Percentiles rank a stretch among this genome's conserved stretches.
These are phyloP conservation scores for Colletes collaris DNA, from an alignment of 2,888 invertebrate genomes.

Conservation along the genomic window DNA sequence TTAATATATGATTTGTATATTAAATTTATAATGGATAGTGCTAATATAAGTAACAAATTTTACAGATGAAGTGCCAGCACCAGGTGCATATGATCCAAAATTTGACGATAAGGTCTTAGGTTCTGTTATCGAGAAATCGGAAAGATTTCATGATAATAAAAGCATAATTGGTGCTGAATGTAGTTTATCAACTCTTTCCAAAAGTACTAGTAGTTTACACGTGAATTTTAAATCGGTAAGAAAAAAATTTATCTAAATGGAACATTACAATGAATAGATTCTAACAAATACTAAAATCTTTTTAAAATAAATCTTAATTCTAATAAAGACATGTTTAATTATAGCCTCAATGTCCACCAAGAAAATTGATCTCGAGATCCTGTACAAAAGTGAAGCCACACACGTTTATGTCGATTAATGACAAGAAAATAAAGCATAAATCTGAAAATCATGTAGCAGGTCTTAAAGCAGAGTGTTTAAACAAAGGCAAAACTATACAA, in stretches of 20 bases:
- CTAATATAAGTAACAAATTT: not conserved
- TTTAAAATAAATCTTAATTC: not conserved
- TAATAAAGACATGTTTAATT: not conserved
- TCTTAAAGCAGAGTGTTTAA: constrained; percentile 77
- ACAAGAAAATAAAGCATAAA: constrained; percentile 72
- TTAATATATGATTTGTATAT: not conserved
- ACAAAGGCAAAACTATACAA: constrained; percentile 78
- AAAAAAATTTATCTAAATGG: not conserved
- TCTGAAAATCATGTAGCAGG: constrained; percentile 75
- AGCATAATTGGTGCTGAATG: constrained; percentile 78
- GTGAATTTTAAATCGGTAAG: constrained; percentile 63
- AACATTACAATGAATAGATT: not conserved
- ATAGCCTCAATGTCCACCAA: constrained; percentile 75
- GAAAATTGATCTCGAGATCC: constrained; percentile 66
- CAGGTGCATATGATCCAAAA: constrained; percentile 84
- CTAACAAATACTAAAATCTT: not conserved
- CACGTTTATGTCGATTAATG: constrained; percentile 34
- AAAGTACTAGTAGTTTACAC: constrained; percentile 53
- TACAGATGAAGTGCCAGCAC: constrained; percentile 84
- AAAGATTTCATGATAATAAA: constrained; percentile 80
- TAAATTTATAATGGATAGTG: too few species aligned
- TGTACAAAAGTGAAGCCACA: constrained; percentile 68
- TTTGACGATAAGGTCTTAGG: constrained; percentile 81
- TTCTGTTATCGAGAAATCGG: constrained; percentile 79
- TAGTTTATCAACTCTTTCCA: constrained; percentile 72